phyloP scores from a whole-genome alignment of 2,113 vertebrate genomes.

The Zootoca vivipara region DNA sequence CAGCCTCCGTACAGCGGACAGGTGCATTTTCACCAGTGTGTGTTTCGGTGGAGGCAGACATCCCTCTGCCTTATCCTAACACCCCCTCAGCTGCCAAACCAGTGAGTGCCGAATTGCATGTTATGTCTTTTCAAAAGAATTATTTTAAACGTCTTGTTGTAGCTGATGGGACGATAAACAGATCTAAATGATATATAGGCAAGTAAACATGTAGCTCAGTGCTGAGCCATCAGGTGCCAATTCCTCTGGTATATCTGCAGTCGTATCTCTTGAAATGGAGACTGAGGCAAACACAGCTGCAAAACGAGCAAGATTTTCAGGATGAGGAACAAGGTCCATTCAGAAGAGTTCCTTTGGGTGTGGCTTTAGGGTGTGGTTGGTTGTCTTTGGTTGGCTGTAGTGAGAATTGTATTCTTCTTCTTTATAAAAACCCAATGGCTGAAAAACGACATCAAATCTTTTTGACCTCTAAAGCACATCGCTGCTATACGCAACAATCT shows the following conservation, averaged over 20 bases:
- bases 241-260: background rate
- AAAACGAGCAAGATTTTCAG: background rate
- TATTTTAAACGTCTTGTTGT: too few species aligned
- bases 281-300: background rate
- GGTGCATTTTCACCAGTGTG: too few species aligned
- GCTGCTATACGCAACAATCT: slow-evolving; percentile 48
- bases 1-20: too few species aligned
- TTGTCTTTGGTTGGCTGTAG: slow-evolving; percentile 12
- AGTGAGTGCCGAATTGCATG: too few species aligned
- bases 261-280: background rate
- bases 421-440: background rate
- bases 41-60: too few species aligned
- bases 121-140: too few species aligned
- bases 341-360: too few species aligned
- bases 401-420: too few species aligned
- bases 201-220: background rate
- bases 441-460: slow-evolving; percentile 30
- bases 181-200: background rate
- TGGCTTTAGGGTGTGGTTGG: background rate
- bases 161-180: too few species aligned
- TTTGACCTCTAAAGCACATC: slow-evolving; percentile 45
- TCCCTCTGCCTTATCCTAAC: too few species aligned
- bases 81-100: too few species aligned
- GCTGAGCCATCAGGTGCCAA: background rate
- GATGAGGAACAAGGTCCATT: too few species aligned